Percentiles rank a stretch among this genome's conserved stretches.
Conservation (phyloP, 2,113 vertebrate genomes). For the Tonatia bakeri region DNA sequence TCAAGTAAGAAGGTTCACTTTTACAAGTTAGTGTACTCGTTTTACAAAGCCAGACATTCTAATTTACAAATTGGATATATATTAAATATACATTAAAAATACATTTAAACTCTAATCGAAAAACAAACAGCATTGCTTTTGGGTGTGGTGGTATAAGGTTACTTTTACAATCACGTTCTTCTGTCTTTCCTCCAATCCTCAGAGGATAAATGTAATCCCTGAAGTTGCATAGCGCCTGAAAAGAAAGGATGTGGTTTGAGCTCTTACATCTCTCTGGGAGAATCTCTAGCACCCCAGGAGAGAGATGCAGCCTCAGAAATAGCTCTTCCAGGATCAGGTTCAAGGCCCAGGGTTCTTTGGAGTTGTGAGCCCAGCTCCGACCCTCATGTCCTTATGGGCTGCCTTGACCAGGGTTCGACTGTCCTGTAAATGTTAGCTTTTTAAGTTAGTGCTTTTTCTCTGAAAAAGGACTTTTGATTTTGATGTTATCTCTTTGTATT, state of each 20-base stretch:
- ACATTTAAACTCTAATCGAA: neutral
- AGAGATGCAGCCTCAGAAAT: neutral
- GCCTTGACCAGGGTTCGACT: neutral
- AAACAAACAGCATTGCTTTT: neutral
- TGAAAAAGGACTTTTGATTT: neutral
- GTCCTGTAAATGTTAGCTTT: neutral
- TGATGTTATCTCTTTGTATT: neutral
- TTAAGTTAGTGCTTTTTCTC: neutral
- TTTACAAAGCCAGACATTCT: conserved; percentile 30
- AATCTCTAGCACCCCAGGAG: neutral
- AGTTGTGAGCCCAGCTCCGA: neutral
- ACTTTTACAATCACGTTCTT: neutral
- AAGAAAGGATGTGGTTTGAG: neutral
- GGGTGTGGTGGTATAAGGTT: neutral
- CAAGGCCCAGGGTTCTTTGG: neutral
- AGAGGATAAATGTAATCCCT: neutral
- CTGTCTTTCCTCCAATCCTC: neutral
- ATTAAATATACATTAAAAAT: neutral
- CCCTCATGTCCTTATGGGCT: neutral
- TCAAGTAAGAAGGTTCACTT: conserved; percentile 5
- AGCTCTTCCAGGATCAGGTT: neutral
- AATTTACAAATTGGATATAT: neutral
- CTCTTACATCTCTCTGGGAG: neutral
- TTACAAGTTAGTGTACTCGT: neutral
- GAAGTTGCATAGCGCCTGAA: neutral